Percentiles rank a stretch among this genome's conserved stretches.
phyloP scores from a whole-genome alignment of 2,888 invertebrate genomes.

The Drosophila affinis region DNA sequence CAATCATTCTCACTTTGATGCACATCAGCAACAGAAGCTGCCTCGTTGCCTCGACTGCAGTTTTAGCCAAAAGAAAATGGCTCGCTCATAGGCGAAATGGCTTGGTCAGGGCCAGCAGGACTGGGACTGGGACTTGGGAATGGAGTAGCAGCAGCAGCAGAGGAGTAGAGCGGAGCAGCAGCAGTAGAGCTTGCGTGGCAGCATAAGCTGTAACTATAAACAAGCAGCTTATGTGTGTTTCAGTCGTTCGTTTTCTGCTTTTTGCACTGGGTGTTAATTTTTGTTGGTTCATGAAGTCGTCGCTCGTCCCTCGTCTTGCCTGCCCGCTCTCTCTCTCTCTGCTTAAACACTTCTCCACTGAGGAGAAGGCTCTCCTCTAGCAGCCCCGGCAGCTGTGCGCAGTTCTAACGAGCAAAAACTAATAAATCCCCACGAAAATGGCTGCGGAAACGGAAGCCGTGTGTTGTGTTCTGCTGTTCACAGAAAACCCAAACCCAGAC shows the following conservation, averaged over 20 bases:
- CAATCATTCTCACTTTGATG: constrained; percentile 83
- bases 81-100: constrained; percentile 47
- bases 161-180: neutral
- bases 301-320: constrained; percentile 28
- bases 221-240: constrained; percentile 75
- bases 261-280: constrained; percentile 81
- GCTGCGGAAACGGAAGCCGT: constrained; percentile 80
- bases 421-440: constrained; percentile 81
- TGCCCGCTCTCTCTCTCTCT: neutral
- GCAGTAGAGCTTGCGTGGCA: constrained; percentile 49
- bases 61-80: constrained; percentile 70
- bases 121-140: neutral
- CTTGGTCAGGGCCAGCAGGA: constrained; percentile 25
- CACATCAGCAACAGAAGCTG: constrained; percentile 82
- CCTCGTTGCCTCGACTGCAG: constrained; percentile 64
- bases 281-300: constrained; percentile 82
- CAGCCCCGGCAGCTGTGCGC: constrained; percentile 70
- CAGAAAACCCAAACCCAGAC: constrained; percentile 17
- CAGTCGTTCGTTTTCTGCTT: constrained; percentile 58
- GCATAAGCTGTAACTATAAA: constrained; percentile 80
- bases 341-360: constrained; percentile 61
- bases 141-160: neutral
- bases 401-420: constrained; percentile 83
- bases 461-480: constrained; percentile 63
- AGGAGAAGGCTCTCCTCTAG: neutral